A percentile compares a stretch with the other conserved stretches of the same genome.
Conservation (phyloP, 2,888 invertebrate species). For the Megaustenia siamemsis region DNA sequence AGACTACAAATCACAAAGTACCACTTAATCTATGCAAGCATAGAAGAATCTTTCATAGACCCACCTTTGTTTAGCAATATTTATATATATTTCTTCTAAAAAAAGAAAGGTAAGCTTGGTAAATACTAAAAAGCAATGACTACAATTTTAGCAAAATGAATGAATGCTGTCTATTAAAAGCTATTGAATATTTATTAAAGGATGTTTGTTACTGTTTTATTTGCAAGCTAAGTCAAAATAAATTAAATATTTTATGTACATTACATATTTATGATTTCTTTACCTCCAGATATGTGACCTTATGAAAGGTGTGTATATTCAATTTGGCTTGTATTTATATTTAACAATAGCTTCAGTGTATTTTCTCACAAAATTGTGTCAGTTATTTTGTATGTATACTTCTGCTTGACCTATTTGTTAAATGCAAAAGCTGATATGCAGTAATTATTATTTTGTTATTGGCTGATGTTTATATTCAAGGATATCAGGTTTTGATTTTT, state of each 20-base stretch:
- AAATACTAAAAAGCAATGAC: too few relatives aligned
- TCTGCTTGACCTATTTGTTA: too few relatives aligned
- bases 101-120: too few relatives aligned
- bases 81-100: too few relatives aligned
- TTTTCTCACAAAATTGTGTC: background rate
- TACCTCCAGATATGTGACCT: background rate
- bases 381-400: background rate
- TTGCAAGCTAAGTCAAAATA: conserved; percentile 1
- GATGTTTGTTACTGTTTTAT: background rate
- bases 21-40: too few relatives aligned
- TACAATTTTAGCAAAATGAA: background rate
- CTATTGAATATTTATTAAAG: background rate
- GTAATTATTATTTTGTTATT: background rate
- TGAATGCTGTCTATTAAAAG: background rate
- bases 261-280: background rate
- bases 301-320: conserved; percentile 1
- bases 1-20: too few relatives aligned
- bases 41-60: too few relatives aligned
- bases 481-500: too few relatives aligned
- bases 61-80: too few relatives aligned
- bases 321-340: conserved; percentile 18
- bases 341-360: background rate
- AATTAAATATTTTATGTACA: background rate
- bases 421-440: too few relatives aligned
- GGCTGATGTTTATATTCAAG: too few relatives aligned